Conservation (phyloP, 2,888 invertebrate species). For the Hyles lineata region DNA sequence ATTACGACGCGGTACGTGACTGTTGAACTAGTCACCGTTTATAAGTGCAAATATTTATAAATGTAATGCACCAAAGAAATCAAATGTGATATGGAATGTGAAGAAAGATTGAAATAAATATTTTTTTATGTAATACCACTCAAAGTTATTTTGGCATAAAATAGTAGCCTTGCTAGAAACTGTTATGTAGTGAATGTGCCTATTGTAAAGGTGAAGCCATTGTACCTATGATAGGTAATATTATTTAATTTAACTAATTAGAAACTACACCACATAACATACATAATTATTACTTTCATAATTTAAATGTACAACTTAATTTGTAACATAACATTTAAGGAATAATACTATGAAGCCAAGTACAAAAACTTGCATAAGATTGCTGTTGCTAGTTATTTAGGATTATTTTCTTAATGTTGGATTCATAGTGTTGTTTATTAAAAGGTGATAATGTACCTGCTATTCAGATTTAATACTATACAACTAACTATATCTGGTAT, state of each 20-base stretch:
- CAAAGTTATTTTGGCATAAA: constrained; percentile 11
- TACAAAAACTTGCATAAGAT: not conserved
- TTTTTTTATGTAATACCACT: constrained; percentile 36
- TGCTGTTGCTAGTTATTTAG: not conserved
- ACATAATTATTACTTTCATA: not conserved
- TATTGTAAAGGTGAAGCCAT: not conserved
- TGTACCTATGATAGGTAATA: not conserved
- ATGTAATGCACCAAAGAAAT: constrained; percentile 66
- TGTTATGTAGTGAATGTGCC: constrained; percentile 4
- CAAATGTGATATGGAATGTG: constrained; percentile 69
- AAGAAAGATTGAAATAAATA: constrained; percentile 51
- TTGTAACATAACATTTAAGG: not conserved
- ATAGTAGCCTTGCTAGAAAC: constrained; percentile 30
- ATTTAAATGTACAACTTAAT: not conserved
- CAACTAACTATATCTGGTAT: not conserved
- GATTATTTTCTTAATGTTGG: not conserved
- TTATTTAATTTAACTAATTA: not conserved
- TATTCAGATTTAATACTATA: constrained; percentile 16
- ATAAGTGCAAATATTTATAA: constrained; percentile 56
- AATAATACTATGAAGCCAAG: constrained; percentile 12
- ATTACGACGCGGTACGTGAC: constrained; percentile 41
- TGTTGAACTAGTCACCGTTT: constrained; percentile 54
- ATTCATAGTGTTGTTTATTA: constrained; percentile 2
- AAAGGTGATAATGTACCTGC: constrained; percentile 18
- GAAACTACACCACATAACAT: not conserved